Evolutionary conservation across 2,113 vertebrate species (phyloP), one percentile per base, ranked within the genome.

Genomic region (Brachionichthys hirsutus): DNA sequence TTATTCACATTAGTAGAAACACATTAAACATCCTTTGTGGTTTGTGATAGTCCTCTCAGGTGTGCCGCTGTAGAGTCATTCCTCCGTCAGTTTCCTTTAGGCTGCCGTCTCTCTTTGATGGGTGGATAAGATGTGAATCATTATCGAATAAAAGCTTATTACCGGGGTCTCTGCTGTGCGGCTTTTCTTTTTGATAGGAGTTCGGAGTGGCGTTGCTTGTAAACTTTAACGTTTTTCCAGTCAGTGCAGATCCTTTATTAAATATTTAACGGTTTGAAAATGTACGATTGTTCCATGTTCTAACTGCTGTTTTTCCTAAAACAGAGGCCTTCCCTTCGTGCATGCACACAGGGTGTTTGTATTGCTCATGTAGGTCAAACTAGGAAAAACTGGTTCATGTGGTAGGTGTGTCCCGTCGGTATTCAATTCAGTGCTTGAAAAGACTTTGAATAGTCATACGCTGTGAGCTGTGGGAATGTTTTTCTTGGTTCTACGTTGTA

Each of bases 351-450:
- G 81, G 48, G 54, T 82, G 82, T 87, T 89, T 89, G 86, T 87
- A 57, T 74, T 86, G 42, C 78, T 68, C 45, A 86, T 87, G 82
- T 84, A 73, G 80, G 75, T 76, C 84, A 86, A 68, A 71, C 59
- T 71, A 43, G 89, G 88, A 89, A 91, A 89, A 90, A 87, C 73
- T 82, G 67, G 70, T 84, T 90, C 80, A 84, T 70, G 73, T 63
- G 64, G 71, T 75, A 87, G 87, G 89, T 86, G 83, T 87, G 84
- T 82, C 74, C 73, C 43, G 9, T 75, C 54, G 38, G 49, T 59
- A 61, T 66, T 81, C 65, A 62, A 45, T 79, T 61, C 41, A 73
- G 56, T 38, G 56, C 48, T 24, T 67, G 60, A 57, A 54, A 72
- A 42, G 35, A 75, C 20, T 38, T n/a, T 60, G 34, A 51, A 50